phyloP scores from a whole-genome alignment of 2,113 vertebrate species.

The Barnardius zonarius region DNA sequence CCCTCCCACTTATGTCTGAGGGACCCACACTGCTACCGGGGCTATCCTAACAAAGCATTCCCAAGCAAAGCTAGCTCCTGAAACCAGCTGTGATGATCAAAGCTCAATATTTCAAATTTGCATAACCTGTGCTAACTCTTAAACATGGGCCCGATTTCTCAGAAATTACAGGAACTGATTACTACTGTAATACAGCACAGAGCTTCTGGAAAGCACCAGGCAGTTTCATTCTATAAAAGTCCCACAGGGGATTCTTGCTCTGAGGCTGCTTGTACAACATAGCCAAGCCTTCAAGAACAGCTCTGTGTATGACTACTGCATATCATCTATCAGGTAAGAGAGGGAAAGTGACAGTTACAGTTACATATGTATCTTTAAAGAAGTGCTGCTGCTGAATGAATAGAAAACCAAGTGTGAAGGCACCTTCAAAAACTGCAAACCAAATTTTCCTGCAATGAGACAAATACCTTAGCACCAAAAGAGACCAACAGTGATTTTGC shows the following conservation, averaged over 20 bases:
- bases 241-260: slow-evolving; percentile 6
- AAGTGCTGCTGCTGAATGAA: background rate
- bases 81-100: background rate
- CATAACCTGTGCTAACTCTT: background rate
- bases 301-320: background rate
- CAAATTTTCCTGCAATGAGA: background rate
- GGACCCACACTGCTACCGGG: fast-evolving
- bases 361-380: background rate
- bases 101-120: background rate
- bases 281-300: background rate
- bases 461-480: background rate
- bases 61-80: background rate
- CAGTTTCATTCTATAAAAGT: background rate
- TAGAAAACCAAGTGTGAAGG: background rate
- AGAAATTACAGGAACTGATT: slow-evolving; percentile 9
- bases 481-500: background rate
- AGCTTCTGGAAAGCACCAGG: slow-evolving; percentile 36
- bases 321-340: background rate
- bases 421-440: background rate
- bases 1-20: background rate
- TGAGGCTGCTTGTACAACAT: background rate
- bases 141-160: background rate
- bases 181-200: background rate
- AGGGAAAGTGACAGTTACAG: background rate
- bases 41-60: background rate